phyloP scores from a whole-genome alignment of 1,140 invertebrate species.

The Saccostrea glomerata region DNA sequence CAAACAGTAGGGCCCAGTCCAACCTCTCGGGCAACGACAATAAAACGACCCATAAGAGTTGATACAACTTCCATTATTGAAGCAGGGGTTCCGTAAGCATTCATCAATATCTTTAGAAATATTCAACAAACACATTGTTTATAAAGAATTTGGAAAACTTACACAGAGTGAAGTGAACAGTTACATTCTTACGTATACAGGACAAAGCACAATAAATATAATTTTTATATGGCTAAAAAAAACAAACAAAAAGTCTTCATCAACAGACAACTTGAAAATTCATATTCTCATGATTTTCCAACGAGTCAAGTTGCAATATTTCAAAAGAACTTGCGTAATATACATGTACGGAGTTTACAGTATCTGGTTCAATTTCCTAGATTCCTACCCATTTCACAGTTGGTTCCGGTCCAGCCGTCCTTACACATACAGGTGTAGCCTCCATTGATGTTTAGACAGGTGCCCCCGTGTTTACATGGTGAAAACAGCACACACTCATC shows the following conservation, averaged over 20 bases:
- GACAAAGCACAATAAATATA: too few species aligned
- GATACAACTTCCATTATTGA: constrained; percentile 83
- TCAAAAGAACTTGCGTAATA: too few species aligned
- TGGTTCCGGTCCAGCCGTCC: constrained; percentile 21
- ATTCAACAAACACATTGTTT: neutral
- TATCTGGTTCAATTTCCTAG: too few species aligned
- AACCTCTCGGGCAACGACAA: constrained; percentile 91
- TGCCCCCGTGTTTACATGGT: constrained; percentile 40
- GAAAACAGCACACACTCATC: constrained; percentile 77
- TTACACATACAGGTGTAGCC: constrained; percentile 46
- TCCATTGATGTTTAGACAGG: constrained; percentile 42
- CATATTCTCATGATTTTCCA: too few species aligned
- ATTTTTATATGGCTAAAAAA: too few species aligned
- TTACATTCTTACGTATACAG: too few species aligned
- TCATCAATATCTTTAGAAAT: constrained; percentile 61
- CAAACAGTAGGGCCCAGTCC: constrained; percentile 97
- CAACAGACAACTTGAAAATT: too few species aligned
- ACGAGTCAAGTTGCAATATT: too few species aligned
- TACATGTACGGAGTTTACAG: too few species aligned
- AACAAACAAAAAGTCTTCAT: too few species aligned
- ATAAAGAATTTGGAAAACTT: too few species aligned
- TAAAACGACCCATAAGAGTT: constrained; percentile 59
- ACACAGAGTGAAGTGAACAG: too few species aligned
- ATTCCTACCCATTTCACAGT: constrained; percentile 47
- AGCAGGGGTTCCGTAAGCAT: constrained; percentile 84